A percentile compares a stretch with the other conserved stretches of the same genome.
Conservation (phyloP, 2,888 invertebrate species). For the Sipha maydis region DNA sequence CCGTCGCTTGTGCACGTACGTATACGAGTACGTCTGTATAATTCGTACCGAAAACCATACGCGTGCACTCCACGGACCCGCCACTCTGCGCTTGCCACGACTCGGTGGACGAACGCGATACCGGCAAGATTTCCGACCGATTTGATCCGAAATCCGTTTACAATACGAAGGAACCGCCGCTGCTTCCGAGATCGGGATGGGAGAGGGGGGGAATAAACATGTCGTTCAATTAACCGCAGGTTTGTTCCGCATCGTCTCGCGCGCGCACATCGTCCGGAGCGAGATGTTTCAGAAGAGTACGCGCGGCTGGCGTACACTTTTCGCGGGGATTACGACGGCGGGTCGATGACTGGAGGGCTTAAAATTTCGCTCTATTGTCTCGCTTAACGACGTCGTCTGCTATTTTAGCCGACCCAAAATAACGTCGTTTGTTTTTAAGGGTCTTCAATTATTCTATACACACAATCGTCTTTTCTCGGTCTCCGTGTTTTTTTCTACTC, state of each 20-base stretch:
- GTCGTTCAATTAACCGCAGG: background rate
- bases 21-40: background rate
- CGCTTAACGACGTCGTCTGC: background rate
- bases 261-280: too few relatives aligned
- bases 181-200: background rate
- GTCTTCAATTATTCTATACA: constrained; percentile 30
- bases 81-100: background rate
- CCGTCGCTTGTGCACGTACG: background rate
- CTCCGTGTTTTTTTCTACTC: background rate
- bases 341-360: constrained; percentile 1
- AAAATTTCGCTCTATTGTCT: constrained; percentile 8
- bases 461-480: background rate
- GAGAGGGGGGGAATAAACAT: background rate
- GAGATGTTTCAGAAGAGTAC: background rate
- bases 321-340: background rate
- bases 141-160: background rate
- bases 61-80: background rate
- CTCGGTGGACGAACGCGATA: background rate
- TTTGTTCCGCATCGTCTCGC: too few relatives aligned
- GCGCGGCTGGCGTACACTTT: background rate
- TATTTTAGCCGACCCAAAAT: constrained; percentile 10
- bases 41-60: background rate
- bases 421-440: constrained; percentile 20
- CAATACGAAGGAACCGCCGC: background rate
- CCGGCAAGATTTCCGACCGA: background rate